Base-by-base conservation (phyloP, 2,888 invertebrate species). In the Drosophila infuscata region DNA sequence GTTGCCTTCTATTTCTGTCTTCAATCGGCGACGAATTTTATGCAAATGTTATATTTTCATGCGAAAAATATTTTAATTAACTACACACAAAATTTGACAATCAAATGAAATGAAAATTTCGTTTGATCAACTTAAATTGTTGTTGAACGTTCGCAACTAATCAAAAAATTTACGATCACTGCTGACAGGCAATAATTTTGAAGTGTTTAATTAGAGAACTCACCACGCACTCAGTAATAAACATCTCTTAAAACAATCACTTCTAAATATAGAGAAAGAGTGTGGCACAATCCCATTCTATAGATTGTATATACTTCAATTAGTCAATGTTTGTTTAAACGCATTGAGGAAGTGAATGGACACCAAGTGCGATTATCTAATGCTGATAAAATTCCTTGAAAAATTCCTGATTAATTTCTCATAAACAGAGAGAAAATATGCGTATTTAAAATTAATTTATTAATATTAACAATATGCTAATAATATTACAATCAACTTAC, bases 261-360 rank as follows among this genome's bases (percentile, higher is more conserved):
- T 87, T 72, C 8, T 46, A 25, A 15, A 25, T 60, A 6, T 35
- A n/a, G 6, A 32, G 11, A 51, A 9, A 43, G n/a, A 35, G n/a
- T 73, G 83, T 56, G 64, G 30, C 53, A 20, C 46, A 64, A 67
- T 66, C 51, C 41, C 11, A 64, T 46, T 52, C 49, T 57, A 41
- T 58, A 57, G 59, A 52, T 30, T 48, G 51, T 32, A 56, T 38
- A 38, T n/a, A 41, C 38, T 30, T 9, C 6, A 36, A 58, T 25
- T 12, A 32, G 88, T 25, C 71, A 57, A 74, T 80, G 77, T 72
- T 88, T 88, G 81, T 70, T 38, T 65, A 36, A 58, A 36, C 59
- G 59, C 54, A 76, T 80, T 76, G 67, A 83, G 83, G 83, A 83
- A 83, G 87, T 75, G 69, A 66, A 80, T 62, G 35, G 63, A 48